Base-by-base conservation (phyloP, 2,888 invertebrate genomes). In the Latheticus oryzae region DNA sequence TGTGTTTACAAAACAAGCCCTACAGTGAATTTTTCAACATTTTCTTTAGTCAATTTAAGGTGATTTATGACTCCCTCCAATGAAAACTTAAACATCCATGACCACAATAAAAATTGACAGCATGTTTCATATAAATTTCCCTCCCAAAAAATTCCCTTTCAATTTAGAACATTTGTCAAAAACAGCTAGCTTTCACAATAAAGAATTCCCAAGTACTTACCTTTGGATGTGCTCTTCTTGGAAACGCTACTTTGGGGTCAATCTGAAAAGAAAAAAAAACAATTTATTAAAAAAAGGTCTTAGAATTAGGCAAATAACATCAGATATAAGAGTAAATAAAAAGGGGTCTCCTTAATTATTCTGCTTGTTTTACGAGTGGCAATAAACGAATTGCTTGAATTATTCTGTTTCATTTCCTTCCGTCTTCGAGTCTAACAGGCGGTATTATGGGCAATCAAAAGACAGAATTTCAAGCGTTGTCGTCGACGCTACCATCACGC, bases 171-270 rank as follows among this genome's bases (percentile, higher is more conserved):
- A 9, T 11, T 11, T 21, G 21, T 2, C 30, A 11, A 30, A 30
- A 5, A 9, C 5, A 9, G 4, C 30, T 9, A 12, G 1, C 32
- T 17, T 15, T 12, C 11, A 33, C 8, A 13, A 33, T n/a, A 33
- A 8, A 28, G 8, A 43, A 17, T 15, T 19, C 5, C 16, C 28
- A 32, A 12, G 9, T 15, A 64, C 91, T 90, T 86, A 96, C 96
- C 92, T 96, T 97, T 82, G 96, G 95, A 85, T 97, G 96, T 85
- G 95, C 94, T 88, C 95, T 89, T 85, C 97, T 91, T 73, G 99
- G 99, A 85, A 99, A 98, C 81, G 98, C 98, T 83, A 99, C 96
- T 89, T 99, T 99, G 74, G 98, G 98, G 84, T 99, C 98, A 86
- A 99, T 97, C 97, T 98, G 91, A 65, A 86, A 89, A 80, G 77